Conservation (phyloP, 2,888 invertebrate species). For the Tachina lurida region DNA sequence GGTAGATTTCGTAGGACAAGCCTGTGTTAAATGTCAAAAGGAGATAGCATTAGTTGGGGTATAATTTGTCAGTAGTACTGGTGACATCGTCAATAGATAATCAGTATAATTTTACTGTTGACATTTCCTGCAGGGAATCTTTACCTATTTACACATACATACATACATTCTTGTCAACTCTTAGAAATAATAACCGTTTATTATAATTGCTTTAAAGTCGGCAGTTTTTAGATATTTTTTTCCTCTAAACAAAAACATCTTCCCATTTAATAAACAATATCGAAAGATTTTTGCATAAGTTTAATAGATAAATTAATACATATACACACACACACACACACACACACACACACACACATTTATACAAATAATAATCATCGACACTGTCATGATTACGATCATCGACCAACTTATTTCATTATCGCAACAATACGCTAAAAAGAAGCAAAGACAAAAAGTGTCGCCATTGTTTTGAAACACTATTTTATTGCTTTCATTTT, state of each 20-base stretch:
- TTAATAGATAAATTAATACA: conserved; percentile 13
- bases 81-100: too few species aligned
- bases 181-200: conserved; percentile 44
- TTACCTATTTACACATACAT: neutral
- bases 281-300: conserved; percentile 30
- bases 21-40: too few species aligned
- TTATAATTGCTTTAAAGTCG: conserved; percentile 57
- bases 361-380: conserved; percentile 24
- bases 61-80: too few species aligned
- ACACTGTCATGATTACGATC: conserved; percentile 42
- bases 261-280: neutral
- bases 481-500: conserved; percentile 20
- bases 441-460: conserved; percentile 36
- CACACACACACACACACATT: neutral
- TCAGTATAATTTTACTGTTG: too few species aligned
- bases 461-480: conserved; percentile 59
- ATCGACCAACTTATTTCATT: conserved; percentile 41
- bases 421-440: conserved; percentile 9
- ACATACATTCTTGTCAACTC: conserved; percentile 7
- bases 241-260: conserved; percentile 7
- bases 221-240: conserved; percentile 12
- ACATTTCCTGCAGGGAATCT: too few species aligned
- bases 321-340: neutral
- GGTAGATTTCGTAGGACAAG: too few species aligned
- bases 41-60: too few species aligned